Evolutionary conservation across 2,797 vertebrate species (phyloP).

Genomic region (Enteromius mattozi): DNA sequence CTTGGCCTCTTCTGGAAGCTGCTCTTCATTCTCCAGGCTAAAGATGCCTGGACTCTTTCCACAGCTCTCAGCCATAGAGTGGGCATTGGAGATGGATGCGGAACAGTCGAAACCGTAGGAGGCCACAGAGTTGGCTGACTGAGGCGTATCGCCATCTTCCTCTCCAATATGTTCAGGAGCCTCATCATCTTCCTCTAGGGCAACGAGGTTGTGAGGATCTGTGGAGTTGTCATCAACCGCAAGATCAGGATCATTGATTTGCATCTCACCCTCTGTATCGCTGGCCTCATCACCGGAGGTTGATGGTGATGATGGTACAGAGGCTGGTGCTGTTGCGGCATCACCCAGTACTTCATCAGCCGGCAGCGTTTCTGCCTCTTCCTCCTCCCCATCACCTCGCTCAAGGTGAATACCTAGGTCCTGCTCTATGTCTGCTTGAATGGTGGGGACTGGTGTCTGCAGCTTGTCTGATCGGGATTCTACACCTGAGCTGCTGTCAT

Average conservation of each 20-base stretch:
- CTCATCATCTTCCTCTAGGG: slow-evolving; percentile 79
- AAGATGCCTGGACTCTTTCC: slow-evolving; percentile 84
- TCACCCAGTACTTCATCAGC: slow-evolving; percentile 83
- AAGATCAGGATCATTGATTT: slow-evolving; percentile 76
- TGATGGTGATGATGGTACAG: slow-evolving; percentile 78
- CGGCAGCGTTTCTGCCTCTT: slow-evolving; percentile 84
- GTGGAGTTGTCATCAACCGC: slow-evolving; percentile 70
- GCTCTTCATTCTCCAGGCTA: slow-evolving; percentile 84
- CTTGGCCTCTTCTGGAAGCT: slow-evolving; percentile 81
- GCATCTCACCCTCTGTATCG: slow-evolving; percentile 82
- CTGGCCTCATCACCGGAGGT: slow-evolving; percentile 83
- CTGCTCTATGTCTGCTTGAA: slow-evolving; percentile 80
- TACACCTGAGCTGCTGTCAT: slow-evolving; percentile 89
- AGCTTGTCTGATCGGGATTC: slow-evolving; percentile 85
- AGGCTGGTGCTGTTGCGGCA: slow-evolving; percentile 81
- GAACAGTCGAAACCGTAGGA: slow-evolving; percentile 85
- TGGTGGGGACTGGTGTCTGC: slow-evolving; percentile 75
- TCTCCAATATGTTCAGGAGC: slow-evolving; percentile 70
- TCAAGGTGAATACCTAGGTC: slow-evolving; percentile 87
- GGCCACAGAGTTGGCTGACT: slow-evolving; percentile 83
- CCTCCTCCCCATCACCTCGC: slow-evolving; percentile 82
- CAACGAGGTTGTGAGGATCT: slow-evolving; percentile 67
- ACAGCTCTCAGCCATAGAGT: slow-evolving; percentile 83
- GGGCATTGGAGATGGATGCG: slow-evolving; percentile 82
- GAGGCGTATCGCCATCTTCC: slow-evolving; percentile 81